Percentiles rank a stretch among this genome's conserved stretches.
phyloP scores from a whole-genome alignment of 2,113 vertebrate genomes.

The Phoxinus phoxinus region DNA sequence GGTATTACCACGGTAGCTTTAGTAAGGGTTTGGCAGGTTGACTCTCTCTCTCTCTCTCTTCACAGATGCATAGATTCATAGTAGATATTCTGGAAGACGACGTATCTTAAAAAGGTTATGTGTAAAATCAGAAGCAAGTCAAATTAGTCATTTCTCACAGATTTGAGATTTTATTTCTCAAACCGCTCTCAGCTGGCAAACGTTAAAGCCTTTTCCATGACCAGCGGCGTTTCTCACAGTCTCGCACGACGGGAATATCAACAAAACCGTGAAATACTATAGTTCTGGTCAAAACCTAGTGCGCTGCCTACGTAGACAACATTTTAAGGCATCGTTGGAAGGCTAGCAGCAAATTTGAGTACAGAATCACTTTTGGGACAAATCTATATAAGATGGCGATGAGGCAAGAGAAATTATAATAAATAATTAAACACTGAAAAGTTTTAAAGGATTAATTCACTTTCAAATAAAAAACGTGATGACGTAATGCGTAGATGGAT shows the following conservation, averaged over 20 bases:
- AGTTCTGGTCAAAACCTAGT: constrained; percentile 1
- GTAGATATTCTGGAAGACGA: neutral
- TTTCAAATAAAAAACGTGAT: too few species aligned
- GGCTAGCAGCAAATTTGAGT: neutral
- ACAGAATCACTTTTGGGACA: neutral
- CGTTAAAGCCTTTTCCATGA: neutral
- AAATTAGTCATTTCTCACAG: neutral
- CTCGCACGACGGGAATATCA: neutral
- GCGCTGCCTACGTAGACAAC: neutral
- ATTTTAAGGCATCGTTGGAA: neutral
- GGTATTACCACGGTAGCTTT: neutral
- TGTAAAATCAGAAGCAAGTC: neutral
- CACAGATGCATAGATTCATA: constrained; percentile 10
- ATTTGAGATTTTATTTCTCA: neutral
- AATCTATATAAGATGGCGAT: neutral
- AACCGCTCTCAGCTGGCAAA: neutral
- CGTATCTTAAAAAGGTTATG: neutral
- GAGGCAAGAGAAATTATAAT: neutral
- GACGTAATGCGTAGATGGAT: too few species aligned
- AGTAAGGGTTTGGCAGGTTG: neutral
- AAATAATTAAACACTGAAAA: neutral
- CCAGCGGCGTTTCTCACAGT: neutral
- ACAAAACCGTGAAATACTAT: neutral
- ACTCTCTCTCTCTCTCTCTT: neutral
- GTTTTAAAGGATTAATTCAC: too few species aligned